phyloP scores from a whole-genome alignment of 2,888 invertebrate genomes.

The Drosophila neonasuta region DNA sequence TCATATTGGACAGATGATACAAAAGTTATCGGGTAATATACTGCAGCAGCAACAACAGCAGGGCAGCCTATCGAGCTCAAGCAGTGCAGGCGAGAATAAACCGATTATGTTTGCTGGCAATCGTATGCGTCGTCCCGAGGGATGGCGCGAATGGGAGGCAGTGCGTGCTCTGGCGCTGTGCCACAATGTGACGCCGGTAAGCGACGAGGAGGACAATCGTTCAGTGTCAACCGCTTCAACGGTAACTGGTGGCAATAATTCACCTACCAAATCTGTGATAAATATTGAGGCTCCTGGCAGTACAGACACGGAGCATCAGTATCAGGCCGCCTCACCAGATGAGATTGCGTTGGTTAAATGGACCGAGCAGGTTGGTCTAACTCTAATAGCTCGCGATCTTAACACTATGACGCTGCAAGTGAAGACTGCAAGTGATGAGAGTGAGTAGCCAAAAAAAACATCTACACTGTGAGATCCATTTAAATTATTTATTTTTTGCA shows the following conservation, averaged over 20 bases:
- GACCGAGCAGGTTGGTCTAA: constrained; percentile 89
- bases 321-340: constrained; percentile 95
- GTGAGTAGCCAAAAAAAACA: constrained; percentile 39
- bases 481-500: neutral
- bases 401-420: constrained; percentile 84
- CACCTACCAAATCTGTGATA: constrained; percentile 81
- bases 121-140: constrained; percentile 86
- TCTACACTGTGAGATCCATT: neutral
- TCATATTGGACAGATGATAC: constrained; percentile 81
- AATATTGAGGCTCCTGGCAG: constrained; percentile 77
- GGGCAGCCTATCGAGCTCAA: constrained; percentile 63
- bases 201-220: constrained; percentile 85
- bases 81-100: constrained; percentile 56
- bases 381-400: constrained; percentile 85
- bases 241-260: constrained; percentile 78
- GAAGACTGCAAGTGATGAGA: constrained; percentile 68
- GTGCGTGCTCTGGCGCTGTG: constrained; percentile 97
- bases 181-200: constrained; percentile 99
- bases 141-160: constrained; percentile 91
- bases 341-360: constrained; percentile 97
- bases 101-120: constrained; percentile 76
- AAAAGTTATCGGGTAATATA: constrained; percentile 73
- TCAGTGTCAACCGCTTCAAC: constrained; percentile 79
- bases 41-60: constrained; percentile 70
- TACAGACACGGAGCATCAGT: constrained; percentile 79